These are phyloP conservation scores for Leucoma salicis DNA, from an alignment of 2,888 invertebrate genomes.

Conservation along the genomic window DNA sequence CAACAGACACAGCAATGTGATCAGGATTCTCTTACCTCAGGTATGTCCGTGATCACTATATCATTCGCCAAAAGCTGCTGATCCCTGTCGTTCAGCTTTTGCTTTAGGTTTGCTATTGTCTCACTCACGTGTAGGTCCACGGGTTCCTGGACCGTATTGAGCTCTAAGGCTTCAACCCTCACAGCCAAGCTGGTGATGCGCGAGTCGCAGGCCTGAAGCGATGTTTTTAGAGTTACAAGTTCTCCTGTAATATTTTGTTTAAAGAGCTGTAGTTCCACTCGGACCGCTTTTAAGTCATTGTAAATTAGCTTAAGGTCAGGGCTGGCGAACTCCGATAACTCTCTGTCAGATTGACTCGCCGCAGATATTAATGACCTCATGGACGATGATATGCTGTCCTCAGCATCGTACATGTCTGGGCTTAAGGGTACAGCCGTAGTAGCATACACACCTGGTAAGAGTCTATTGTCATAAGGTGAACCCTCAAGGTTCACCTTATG, in stretches of 20 bases:
- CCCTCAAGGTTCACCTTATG: too few species aligned
- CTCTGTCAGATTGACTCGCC: too few species aligned
- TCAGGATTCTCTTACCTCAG: conserved; percentile 4
- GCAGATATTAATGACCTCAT: too few species aligned
- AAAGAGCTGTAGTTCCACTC: background rate
- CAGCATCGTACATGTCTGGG: too few species aligned
- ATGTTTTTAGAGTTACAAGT: background rate
- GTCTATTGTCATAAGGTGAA: too few species aligned
- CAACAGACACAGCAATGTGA: background rate
- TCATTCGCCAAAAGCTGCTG: conserved; percentile 10
- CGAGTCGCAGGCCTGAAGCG: background rate
- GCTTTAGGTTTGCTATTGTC: background rate
- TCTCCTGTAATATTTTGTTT: background rate
- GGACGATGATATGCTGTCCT: too few species aligned
- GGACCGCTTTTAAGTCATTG: background rate
- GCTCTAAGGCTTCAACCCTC: background rate
- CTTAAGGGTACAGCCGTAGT: too few species aligned
- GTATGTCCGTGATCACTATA: conserved; percentile 5
- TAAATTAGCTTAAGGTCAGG: background rate
- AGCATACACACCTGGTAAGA: too few species aligned
- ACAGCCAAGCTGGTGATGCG: too few species aligned
- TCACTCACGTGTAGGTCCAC: background rate
- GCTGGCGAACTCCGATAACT: too few species aligned
- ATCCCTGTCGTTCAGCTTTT: conserved; percentile 8
- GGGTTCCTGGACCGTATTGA: background rate